Base-by-base conservation (phyloP, 2,888 invertebrate species). In the Euplexia lucipara region DNA sequence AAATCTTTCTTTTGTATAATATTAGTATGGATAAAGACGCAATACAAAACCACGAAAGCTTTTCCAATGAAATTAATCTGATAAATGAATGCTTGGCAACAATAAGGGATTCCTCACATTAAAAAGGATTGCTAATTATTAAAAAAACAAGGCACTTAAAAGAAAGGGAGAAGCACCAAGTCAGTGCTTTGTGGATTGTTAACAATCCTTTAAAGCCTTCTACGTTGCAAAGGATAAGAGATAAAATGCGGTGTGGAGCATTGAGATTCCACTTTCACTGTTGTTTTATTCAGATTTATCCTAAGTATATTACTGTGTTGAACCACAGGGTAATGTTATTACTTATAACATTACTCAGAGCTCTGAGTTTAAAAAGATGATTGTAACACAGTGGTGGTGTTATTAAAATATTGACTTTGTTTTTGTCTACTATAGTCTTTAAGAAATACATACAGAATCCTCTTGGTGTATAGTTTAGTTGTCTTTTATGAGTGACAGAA, bases 211-310 rank as follows among this genome's bases (percentile, higher is more conserved):
- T 39, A 30, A 64, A 64, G 57, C 48, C 49, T 62, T 48, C 30
- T 35, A 16, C 9, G 16, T 32, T 65, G 35, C 47, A 35, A 39
- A 57, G 73, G 49, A 49, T 73, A 26, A 61, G 35, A 47, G 35
- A 70, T 72, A 70, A 70, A 70, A 44, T 57, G 72, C 44, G 48
- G 65, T 72, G 54, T 34, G 18, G 35, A 54, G 34, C 65, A 72
- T 69, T 65, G 69, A 69, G 65, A 66, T 72, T 70, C 67, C 73
- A 47, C 66, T 70, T 74, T 69, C 51, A 52, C 22, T 69, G 75
- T 69, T 75, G 45, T 57, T 70, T 58, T 64, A 73, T 64, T 75
- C 58, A 73, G 63, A 75, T 64, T 70, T 57, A 58, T 58, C 64
- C 53, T 63, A 54, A 64, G 76, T 70, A 62, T 73, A 56, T 75